A percentile compares a stretch with the other conserved stretches of the same genome.
phyloP scores from a whole-genome alignment of 2,113 vertebrate species.

The Ailuropoda melanoleuca region DNA sequence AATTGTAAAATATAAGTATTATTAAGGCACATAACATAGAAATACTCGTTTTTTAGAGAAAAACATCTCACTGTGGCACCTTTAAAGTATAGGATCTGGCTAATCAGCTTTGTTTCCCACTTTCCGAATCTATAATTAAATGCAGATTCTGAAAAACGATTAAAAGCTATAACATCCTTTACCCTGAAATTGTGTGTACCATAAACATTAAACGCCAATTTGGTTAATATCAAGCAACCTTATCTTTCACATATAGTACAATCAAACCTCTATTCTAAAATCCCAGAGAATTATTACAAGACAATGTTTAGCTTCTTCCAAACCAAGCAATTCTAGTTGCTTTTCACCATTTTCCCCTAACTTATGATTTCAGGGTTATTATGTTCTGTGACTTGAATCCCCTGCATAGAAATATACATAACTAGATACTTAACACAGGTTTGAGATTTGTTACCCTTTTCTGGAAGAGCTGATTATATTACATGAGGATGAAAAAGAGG shows the following conservation, averaged over 20 bases:
- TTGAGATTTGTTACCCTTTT: not conserved
- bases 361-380: not conserved
- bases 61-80: not conserved
- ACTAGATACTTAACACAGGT: not conserved
- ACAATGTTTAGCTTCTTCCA: not conserved
- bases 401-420: not conserved
- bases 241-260: not conserved
- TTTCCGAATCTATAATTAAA: conserved; percentile 37
- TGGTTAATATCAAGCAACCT: not conserved
- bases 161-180: not conserved
- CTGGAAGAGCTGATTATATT: conserved; percentile 6
- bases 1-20: not conserved
- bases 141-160: not conserved
- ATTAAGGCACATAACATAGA: not conserved
- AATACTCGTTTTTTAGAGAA: not conserved
- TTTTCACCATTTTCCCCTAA: conserved; percentile 14
- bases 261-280: conserved; percentile 14
- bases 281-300: not conserved
- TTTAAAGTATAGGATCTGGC: not conserved
- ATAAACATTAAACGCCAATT: not conserved
- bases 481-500: conserved; percentile 6
- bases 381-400: not conserved
- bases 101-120: not conserved
- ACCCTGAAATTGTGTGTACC: not conserved
- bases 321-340: not conserved